phyloP scores from a whole-genome alignment of 2,888 invertebrate genomes.

The Minunthozetes semirufus region DNA sequence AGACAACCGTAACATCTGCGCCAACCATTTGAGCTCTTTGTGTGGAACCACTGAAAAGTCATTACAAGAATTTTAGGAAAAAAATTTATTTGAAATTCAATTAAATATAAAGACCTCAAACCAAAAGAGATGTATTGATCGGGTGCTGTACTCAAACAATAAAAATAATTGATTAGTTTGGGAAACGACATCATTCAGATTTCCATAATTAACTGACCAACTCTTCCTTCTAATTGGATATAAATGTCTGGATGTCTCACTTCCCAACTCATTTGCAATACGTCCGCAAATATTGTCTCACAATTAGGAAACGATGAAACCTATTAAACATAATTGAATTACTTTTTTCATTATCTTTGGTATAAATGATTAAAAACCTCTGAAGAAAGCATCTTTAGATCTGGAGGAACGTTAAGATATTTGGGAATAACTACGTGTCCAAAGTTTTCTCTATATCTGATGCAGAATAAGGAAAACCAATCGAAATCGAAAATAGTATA shows the following conservation, averaged over 20 bases:
- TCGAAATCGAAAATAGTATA: constrained; percentile 83
- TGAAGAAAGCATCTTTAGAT: constrained; percentile 46
- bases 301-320: constrained; percentile 59
- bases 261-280: constrained; percentile 81
- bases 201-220: constrained; percentile 50
- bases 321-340: constrained; percentile 38
- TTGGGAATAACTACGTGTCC: constrained; percentile 81
- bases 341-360: constrained; percentile 12
- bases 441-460: constrained; percentile 80
- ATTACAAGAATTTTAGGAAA: constrained; percentile 50
- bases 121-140: constrained; percentile 54
- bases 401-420: constrained; percentile 81
- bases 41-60: constrained; percentile 71
- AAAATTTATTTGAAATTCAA: neutral
- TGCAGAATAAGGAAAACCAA: constrained; percentile 86
- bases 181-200: neutral
- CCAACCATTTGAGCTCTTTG: constrained; percentile 59
- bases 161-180: neutral
- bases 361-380: neutral
- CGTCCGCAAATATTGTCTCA: constrained; percentile 71
- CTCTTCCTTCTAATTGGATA: constrained; percentile 70
- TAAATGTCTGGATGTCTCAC: constrained; percentile 65
- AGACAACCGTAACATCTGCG: constrained; percentile 75
- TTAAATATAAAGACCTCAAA: constrained; percentile 23
- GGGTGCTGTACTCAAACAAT: too few relatives aligned